A percentile compares a stretch with the other conserved stretches of the same genome.
phyloP scores from a whole-genome alignment of 2,888 invertebrate genomes.

The Nemoura dubitans region DNA sequence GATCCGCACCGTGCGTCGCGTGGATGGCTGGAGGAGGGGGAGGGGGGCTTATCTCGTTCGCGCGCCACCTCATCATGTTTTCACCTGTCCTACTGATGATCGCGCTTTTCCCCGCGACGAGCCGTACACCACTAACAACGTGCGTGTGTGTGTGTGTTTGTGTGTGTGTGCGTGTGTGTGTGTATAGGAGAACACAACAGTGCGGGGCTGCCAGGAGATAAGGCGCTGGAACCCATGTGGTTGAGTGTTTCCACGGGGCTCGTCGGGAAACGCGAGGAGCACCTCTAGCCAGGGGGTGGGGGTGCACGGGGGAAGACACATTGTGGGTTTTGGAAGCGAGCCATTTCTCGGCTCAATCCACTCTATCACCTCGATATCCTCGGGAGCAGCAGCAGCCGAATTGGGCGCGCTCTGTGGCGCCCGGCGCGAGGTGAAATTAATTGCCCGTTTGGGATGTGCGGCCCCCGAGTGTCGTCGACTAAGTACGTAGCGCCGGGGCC shows the following conservation, averaged over 20 bases:
- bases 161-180: no score
- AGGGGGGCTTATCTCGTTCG: background rate
- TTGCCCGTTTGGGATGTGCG: conserved; percentile 42
- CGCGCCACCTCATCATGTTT: background rate
- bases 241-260: background rate
- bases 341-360: conserved; percentile 35
- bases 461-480: conserved; percentile 42
- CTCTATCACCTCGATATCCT: conserved; percentile 16
- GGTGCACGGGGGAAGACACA: conserved; percentile 33
- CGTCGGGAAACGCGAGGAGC: background rate
- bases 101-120: background rate
- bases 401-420: background rate
- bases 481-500: background rate
- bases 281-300: background rate
- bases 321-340: conserved; percentile 43
- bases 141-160: no score
- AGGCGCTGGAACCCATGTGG: background rate
- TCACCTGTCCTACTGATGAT: background rate
- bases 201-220: background rate
- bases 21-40: background rate
- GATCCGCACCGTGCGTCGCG: background rate
- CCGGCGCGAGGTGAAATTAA: conserved; percentile 45
- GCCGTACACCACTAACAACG: background rate
- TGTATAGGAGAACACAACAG: background rate
- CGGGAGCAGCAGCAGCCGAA: background rate